Conservation (phyloP, 2,113 vertebrate genomes). For the Clarias batrachus region DNA sequence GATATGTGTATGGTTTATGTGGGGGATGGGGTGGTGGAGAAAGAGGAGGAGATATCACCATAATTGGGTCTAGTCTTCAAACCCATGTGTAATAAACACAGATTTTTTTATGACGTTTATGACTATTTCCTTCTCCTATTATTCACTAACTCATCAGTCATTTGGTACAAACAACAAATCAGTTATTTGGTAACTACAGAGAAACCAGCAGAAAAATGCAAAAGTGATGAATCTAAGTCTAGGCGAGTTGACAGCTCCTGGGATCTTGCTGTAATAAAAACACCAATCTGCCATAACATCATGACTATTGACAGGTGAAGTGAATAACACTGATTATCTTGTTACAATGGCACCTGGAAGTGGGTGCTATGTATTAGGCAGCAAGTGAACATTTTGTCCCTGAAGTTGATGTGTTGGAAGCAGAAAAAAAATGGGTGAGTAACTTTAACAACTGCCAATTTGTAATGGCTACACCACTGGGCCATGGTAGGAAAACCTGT, state of each 20-base stretch:
- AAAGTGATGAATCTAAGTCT: not conserved
- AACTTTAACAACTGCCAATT: no score
- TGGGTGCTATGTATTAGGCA: no score
- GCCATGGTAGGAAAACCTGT: no score
- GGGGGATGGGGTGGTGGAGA: not conserved
- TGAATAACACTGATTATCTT: no score
- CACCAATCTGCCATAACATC: no score
- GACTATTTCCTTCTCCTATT: not conserved
- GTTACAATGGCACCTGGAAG: no score
- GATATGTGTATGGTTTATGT: not conserved
- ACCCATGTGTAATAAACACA: not conserved
- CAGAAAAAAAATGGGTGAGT: no score
- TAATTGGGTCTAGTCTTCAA: conserved; percentile 30
- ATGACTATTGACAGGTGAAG: no score
- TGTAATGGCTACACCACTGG: no score
- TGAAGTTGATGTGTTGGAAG: no score
- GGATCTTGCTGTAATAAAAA: not conserved
- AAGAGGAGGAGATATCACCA: not conserved
- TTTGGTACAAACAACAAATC: no score
- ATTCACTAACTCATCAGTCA: not conserved
- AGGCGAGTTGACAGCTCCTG: not conserved
- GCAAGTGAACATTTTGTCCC: no score
- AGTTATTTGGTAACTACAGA: not conserved
- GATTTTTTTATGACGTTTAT: not conserved
- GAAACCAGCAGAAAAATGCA: not conserved